These are phyloP conservation scores for Musca vetustissima DNA, from an alignment of 1,140 invertebrate genomes.

Conservation along the genomic window DNA sequence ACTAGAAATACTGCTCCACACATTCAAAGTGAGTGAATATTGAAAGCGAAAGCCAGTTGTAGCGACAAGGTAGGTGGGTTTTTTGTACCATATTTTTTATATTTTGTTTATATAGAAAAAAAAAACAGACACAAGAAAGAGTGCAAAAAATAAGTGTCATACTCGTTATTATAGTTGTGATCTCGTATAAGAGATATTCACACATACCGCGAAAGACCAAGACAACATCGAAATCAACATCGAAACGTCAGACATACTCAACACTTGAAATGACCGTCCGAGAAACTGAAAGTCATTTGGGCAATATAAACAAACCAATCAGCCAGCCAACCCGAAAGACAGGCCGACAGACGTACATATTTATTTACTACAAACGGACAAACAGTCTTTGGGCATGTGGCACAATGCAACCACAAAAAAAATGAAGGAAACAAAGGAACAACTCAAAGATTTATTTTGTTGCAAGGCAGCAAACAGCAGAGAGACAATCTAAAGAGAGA, in stretches of 20 bases:
- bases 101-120: neutral
- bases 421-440: neutral
- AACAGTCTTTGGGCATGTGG: too few relatives aligned
- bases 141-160: constrained; percentile 16
- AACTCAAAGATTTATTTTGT: neutral
- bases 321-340: neutral
- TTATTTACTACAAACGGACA: too few relatives aligned
- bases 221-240: too few relatives aligned
- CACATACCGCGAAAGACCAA: neutral
- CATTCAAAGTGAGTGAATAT: constrained; percentile 25
- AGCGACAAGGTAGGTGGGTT: constrained; percentile 52
- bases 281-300: constrained; percentile 22
- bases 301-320: neutral
- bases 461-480: constrained; percentile 5
- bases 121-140: neutral
- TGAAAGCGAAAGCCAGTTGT: constrained; percentile 51
- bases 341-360: neutral
- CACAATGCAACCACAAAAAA: neutral
- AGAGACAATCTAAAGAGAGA: neutral
- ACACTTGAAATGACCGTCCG: constrained; percentile 4
- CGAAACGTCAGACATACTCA: neutral
- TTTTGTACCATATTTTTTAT: constrained; percentile 15
- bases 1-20: too few relatives aligned
- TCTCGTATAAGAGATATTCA: constrained; percentile 3
- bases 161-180: constrained; percentile 17